Percentiles rank a stretch among this genome's conserved stretches.
Evolutionary conservation across 2,113 vertebrate species (phyloP).

Genomic region (Danio rerio): DNA sequence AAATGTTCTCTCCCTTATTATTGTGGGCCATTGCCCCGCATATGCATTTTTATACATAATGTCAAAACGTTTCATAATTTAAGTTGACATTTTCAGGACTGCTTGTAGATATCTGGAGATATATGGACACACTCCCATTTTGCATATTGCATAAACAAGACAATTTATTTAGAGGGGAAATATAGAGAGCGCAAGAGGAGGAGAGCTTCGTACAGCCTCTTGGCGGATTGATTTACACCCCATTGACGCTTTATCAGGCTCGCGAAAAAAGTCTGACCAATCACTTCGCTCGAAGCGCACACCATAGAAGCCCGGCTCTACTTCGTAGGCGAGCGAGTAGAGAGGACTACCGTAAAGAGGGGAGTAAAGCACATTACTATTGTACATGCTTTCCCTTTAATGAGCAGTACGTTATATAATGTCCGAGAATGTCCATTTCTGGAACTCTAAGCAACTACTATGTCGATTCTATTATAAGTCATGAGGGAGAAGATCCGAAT

Average conservation of each 20-base stretch:
- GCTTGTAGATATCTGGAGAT: conserved; percentile 58
- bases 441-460: conserved; percentile 98
- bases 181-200: conserved; percentile 78
- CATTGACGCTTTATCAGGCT: conserved; percentile 94
- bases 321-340: conserved; percentile 91
- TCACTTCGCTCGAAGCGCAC: conserved; percentile 90
- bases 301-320: conserved; percentile 85
- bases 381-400: conserved; percentile 82
- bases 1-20: conserved; percentile 53
- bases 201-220: conserved; percentile 83
- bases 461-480: conserved; percentile 99
- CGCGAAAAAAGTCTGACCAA: conserved; percentile 95
- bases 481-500: conserved; percentile 91
- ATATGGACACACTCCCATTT: conserved; percentile 61
- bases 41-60: conserved; percentile 49
- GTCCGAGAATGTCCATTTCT: conserved; percentile 99
- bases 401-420: conserved; percentile 90
- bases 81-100: conserved; percentile 54
- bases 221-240: conserved; percentile 91
- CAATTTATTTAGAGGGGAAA: conserved; percentile 73
- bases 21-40: conserved; percentile 55
- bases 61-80: conserved; percentile 57
- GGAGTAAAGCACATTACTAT: conserved; percentile 78
- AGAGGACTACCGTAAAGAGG: conserved; percentile 73
- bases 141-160: conserved; percentile 76